phyloP scores from a whole-genome alignment of 2,888 invertebrate species.

The Xestia c-nigrum region DNA sequence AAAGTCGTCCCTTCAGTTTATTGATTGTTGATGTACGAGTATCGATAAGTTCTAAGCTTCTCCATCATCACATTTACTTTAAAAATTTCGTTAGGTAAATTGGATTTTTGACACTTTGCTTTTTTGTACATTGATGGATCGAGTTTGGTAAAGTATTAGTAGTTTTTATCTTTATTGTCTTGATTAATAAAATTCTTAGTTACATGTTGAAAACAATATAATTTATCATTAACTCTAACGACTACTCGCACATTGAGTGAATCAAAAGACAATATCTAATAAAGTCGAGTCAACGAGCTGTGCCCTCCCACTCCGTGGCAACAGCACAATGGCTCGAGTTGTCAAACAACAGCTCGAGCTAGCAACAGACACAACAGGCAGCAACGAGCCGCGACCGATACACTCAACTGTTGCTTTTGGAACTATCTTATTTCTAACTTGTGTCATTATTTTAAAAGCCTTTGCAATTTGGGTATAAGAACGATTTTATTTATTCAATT shows the following conservation, averaged over 20 bases:
- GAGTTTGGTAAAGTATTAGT: neutral
- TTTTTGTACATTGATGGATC: constrained; percentile 1
- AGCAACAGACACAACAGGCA: constrained; percentile 3
- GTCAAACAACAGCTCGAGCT: constrained; percentile 15
- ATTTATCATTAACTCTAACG: neutral
- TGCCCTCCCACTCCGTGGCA: neutral
- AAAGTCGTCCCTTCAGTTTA: neutral
- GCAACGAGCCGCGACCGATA: constrained; percentile 2
- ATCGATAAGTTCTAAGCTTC: neutral
- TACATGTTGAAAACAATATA: neutral
- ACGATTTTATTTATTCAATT: neutral
- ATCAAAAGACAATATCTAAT: constrained; percentile 11
- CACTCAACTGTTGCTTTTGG: constrained; percentile 59
- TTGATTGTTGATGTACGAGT: neutral
- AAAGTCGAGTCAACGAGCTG: constrained; percentile 8
- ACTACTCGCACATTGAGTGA: neutral
- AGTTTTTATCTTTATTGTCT: neutral
- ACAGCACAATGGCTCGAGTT: constrained; percentile 7
- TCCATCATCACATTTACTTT: neutral
- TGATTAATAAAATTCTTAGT: neutral
- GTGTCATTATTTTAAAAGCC: neutral
- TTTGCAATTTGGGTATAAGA: neutral
- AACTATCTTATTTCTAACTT: neutral
- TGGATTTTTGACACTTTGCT: neutral
- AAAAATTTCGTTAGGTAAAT: neutral